Evolutionary conservation across 2,888 invertebrate genomes (phyloP).

Genomic region (Lamproptera curius): DNA sequence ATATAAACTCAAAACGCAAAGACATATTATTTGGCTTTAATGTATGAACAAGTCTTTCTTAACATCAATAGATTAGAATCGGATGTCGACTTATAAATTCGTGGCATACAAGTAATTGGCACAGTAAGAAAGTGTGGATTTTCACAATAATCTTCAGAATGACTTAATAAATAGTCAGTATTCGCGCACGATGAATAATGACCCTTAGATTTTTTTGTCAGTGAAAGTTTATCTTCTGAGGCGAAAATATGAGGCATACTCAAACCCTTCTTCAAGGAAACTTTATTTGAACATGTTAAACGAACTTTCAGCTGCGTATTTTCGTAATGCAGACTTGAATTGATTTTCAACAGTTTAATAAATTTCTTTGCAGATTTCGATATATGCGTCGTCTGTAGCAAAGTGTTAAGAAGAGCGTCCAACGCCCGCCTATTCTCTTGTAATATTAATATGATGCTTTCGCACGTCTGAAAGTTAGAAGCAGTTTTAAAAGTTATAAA

Average conservation of each 20-base stretch:
- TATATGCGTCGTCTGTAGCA: slow-evolving; percentile 33
- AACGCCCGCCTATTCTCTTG: slow-evolving; percentile 37
- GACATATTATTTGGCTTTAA: too few relatives aligned
- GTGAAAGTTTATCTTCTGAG: slow-evolving; percentile 1
- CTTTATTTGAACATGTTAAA: slow-evolving; percentile 12
- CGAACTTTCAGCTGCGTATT: slow-evolving; percentile 40
- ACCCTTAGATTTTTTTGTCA: not conserved
- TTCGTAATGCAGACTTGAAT: slow-evolving; percentile 41
- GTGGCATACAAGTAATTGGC: slow-evolving; percentile 24
- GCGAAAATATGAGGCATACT: slow-evolving; percentile 6
- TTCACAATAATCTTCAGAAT: slow-evolving; percentile 13
- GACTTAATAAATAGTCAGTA: not conserved
- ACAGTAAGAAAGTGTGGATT: slow-evolving; percentile 26
- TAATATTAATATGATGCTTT: slow-evolving; percentile 34
- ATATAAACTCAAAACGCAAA: too few relatives aligned
- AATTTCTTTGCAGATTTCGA: slow-evolving; percentile 35
- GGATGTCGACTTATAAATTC: slow-evolving; percentile 29
- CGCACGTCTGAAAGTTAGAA: slow-evolving; percentile 33
- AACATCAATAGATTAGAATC: slow-evolving; percentile 34
- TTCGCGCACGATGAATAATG: slow-evolving; percentile 8
- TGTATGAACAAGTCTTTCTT: too few relatives aligned
- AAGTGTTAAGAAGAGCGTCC: slow-evolving; percentile 32
- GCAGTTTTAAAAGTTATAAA: too few relatives aligned
- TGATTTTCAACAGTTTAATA: slow-evolving; percentile 37
- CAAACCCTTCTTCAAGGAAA: slow-evolving; percentile 3